These are phyloP conservation scores for Eumaeus atala DNA, from an alignment of 1,140 invertebrate species.

Conservation along the genomic window DNA sequence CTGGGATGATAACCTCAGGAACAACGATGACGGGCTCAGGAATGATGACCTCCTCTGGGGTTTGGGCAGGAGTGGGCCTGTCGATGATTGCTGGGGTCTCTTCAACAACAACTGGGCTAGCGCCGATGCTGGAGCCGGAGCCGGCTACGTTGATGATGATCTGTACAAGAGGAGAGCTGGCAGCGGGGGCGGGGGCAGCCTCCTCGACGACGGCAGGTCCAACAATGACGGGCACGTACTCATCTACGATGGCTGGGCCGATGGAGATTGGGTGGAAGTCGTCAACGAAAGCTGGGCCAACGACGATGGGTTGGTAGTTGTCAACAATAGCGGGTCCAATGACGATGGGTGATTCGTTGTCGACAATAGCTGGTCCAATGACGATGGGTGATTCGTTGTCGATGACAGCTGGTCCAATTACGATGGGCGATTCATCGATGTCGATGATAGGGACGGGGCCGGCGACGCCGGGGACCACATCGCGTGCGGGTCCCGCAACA, in stretches of 20 bases:
- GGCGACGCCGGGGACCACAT: not conserved
- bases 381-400: constrained; percentile 10
- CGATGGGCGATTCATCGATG: not conserved
- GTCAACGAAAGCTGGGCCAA: constrained; percentile 12
- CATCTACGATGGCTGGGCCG: constrained; percentile 10
- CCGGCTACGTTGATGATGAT: constrained; percentile 9
- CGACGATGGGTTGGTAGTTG: not conserved
- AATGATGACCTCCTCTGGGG: constrained; percentile 2
- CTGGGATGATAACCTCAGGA: constrained; percentile 17
- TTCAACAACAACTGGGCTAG: constrained; percentile 9
- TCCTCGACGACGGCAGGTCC: constrained; percentile 17
- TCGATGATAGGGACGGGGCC: constrained; percentile 9
- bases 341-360: constrained; percentile 3
- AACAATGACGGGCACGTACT: constrained; percentile 8
- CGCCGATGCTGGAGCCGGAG: not conserved
- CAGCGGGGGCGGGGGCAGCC: constrained; percentile 15
- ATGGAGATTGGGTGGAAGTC: constrained; percentile 12
- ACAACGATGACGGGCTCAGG: constrained; percentile 20
- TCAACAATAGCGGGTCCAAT: not conserved
- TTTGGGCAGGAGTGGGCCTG: not conserved
- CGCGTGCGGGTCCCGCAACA: constrained; percentile 27
- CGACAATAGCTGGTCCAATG: constrained; percentile 18
- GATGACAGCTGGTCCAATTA: constrained; percentile 12
- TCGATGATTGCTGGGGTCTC: not conserved
- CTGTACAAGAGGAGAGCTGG: constrained; percentile 13